These are phyloP conservation scores for Athene cunicularia DNA, from an alignment of 2,113 vertebrate genomes.

Conservation along the genomic window DNA sequence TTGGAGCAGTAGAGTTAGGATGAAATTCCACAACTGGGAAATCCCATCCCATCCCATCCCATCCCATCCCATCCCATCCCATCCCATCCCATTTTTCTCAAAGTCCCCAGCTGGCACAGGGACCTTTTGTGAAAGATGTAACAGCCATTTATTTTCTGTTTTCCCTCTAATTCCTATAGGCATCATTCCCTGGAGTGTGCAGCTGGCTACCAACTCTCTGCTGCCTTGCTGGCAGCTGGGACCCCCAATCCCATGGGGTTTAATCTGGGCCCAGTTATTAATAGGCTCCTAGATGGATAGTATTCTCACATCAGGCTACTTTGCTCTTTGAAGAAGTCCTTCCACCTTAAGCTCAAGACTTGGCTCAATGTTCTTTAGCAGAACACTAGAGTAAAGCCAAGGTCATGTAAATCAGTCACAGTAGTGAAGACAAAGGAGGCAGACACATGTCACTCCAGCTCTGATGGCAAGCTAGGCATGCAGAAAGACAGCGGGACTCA, in stretches of 20 bases:
- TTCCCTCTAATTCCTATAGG: not conserved
- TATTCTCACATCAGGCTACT: not conserved
- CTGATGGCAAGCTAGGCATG: not conserved
- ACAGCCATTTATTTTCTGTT: not conserved
- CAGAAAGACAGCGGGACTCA: not conserved
- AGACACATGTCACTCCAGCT: not conserved
- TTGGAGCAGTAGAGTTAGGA: not conserved
- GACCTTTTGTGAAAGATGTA: not conserved
- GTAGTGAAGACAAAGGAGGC: not conserved
- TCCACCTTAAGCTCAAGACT: not conserved
- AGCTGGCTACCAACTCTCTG: not conserved
- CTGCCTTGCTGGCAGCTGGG: not conserved
- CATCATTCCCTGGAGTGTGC: not conserved
- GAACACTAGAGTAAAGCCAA: not conserved
- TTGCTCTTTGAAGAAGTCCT: not conserved
- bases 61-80: not conserved
- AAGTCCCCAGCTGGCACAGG: fast-evolving
- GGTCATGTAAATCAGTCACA: not conserved
- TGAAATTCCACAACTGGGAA: not conserved
- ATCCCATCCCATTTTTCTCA: not conserved
- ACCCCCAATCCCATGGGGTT: not conserved
- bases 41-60: not conserved
- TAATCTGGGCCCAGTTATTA: not conserved
- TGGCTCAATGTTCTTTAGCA: not conserved
- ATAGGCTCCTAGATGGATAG: not conserved